phyloP scores from a whole-genome alignment of 2,888 invertebrate species.

The Ctena decussata region DNA sequence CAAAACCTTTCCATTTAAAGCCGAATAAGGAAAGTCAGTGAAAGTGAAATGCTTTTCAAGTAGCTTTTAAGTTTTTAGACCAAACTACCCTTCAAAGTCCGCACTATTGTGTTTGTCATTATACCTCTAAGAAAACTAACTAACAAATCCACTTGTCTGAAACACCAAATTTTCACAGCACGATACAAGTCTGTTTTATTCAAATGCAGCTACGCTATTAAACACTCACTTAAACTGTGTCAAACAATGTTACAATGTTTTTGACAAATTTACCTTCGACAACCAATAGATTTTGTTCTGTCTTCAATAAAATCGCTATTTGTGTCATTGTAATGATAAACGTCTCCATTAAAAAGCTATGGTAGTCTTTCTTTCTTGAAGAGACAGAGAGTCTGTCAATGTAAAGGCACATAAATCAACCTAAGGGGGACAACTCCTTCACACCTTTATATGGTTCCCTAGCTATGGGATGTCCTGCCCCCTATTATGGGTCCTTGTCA shows the following conservation, averaged over 20 bases:
- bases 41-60: not conserved
- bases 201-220: not conserved
- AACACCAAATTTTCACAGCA: slow-evolving; percentile 8
- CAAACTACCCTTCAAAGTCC: not conserved
- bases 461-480: slow-evolving; percentile 31
- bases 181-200: not conserved
- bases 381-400: slow-evolving; percentile 44
- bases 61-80: not conserved
- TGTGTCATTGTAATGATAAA: slow-evolving; percentile 53
- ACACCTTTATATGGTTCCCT: slow-evolving; percentile 55
- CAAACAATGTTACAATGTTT: not conserved
- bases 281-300: slow-evolving; percentile 10
- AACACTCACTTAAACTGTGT: slow-evolving; percentile 12
- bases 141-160: slow-evolving; percentile 9
- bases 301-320: not conserved
- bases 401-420: slow-evolving; percentile 59
- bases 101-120: not conserved
- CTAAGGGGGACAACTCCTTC: slow-evolving; percentile 28
- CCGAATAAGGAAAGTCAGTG: not conserved
- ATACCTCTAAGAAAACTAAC: not conserved
- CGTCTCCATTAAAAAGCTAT: slow-evolving; percentile 49
- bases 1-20: not conserved
- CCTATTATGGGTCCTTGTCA: slow-evolving; percentile 3
- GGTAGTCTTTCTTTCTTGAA: slow-evolving; percentile 56
- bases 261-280: slow-evolving; percentile 13